phyloP scores from a whole-genome alignment of 1,140 invertebrate genomes.

The Meloidogyne floridensis region DNA sequence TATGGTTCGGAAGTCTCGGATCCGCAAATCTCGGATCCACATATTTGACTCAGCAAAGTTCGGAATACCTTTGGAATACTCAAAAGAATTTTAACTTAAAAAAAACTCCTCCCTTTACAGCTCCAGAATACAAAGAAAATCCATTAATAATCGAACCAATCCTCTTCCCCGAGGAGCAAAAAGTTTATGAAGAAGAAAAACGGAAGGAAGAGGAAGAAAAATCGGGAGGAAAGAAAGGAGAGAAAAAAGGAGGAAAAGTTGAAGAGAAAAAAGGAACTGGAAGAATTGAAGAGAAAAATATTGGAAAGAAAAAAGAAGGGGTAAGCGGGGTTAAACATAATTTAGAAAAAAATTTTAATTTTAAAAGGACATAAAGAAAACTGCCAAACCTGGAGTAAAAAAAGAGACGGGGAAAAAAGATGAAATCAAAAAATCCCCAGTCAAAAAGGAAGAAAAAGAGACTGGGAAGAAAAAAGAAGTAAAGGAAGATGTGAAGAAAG shows the following conservation, averaged over 20 bases:
- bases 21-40: no score
- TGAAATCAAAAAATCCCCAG: background rate
- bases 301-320: conserved; percentile 25
- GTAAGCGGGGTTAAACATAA: background rate
- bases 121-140: conserved; percentile 29
- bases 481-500: conserved; percentile 26
- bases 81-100: background rate
- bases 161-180: conserved; percentile 23
- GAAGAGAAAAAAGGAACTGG: conserved; percentile 13
- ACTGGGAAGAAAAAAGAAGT: background rate
- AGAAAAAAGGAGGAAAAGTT: conserved; percentile 17
- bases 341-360: background rate
- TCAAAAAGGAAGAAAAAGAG: conserved; percentile 12
- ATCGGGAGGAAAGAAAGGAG: background rate
- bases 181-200: conserved; percentile 34
- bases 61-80: no score
- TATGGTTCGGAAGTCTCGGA: no score
- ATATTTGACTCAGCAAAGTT: no score
- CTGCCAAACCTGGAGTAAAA: conserved; percentile 13
- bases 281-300: conserved; percentile 6
- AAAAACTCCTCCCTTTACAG: background rate
- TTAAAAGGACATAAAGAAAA: conserved; percentile 22
- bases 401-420: conserved; percentile 4
- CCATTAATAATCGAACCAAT: conserved; percentile 29
- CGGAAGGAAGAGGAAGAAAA: conserved; percentile 20